phyloP scores from a whole-genome alignment of 2,888 invertebrate species.

The Mythimna albipuncta region DNA sequence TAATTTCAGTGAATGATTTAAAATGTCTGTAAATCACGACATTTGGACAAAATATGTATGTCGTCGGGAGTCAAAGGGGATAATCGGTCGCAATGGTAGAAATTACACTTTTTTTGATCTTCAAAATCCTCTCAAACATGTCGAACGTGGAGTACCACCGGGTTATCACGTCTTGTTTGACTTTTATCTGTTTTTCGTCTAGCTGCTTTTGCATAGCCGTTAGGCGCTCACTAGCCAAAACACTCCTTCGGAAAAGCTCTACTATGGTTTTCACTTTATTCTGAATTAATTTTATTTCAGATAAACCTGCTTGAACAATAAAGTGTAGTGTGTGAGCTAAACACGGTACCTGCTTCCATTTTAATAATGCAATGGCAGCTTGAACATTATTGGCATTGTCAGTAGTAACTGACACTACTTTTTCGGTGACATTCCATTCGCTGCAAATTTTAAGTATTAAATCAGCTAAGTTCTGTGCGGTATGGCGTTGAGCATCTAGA shows the following conservation, averaged over 20 bases:
- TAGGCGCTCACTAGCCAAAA: slow-evolving; percentile 25
- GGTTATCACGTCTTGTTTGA: slow-evolving; percentile 38
- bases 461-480: slow-evolving; percentile 10
- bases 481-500: slow-evolving; percentile 15
- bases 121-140: slow-evolving; percentile 24
- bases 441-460: background rate
- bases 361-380: slow-evolving; percentile 13
- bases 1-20: slow-evolving; percentile 19
- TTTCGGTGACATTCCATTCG: slow-evolving; percentile 2
- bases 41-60: slow-evolving; percentile 5
- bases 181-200: slow-evolving; percentile 12
- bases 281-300: slow-evolving; percentile 7
- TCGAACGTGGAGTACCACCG: slow-evolving; percentile 39
- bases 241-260: slow-evolving; percentile 21
- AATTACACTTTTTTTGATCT: slow-evolving; percentile 29
- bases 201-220: slow-evolving; percentile 30
- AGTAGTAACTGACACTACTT: slow-evolving; percentile 14
- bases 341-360: slow-evolving; percentile 21
- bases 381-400: slow-evolving; percentile 5
- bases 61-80: slow-evolving; percentile 15
- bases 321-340: slow-evolving; percentile 17
- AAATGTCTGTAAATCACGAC: slow-evolving; percentile 9
- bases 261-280: slow-evolving; percentile 7
- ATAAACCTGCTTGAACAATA: slow-evolving; percentile 13
- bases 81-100: slow-evolving; percentile 37